These are phyloP conservation scores for Drosophila gaucha DNA, from an alignment of 2,888 invertebrate genomes.

Conservation along the genomic window DNA sequence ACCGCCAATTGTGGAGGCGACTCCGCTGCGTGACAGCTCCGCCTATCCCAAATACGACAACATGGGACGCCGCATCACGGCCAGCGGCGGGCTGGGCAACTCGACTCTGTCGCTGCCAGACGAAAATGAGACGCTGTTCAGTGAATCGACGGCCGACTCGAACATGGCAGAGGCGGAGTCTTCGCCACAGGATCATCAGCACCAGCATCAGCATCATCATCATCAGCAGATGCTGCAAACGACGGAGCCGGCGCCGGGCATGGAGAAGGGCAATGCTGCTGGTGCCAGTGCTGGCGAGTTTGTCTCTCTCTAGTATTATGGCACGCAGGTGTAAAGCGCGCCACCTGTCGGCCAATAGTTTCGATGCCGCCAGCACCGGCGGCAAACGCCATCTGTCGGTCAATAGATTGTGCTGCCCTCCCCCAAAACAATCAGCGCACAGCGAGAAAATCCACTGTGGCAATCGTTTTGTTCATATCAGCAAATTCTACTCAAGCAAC, in stretches of 20 bases:
- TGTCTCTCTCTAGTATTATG: conserved; percentile 85
- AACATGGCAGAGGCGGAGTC: conserved; percentile 50
- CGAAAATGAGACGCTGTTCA: conserved; percentile 84
- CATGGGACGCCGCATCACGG: conserved; percentile 95
- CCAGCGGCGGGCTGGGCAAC: conserved; percentile 89
- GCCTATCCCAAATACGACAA: conserved; percentile 90
- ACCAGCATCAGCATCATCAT: conserved; percentile 47
- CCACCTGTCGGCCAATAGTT: conserved; percentile 70
- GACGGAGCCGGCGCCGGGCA: conserved; percentile 58
- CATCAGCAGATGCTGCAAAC: conserved; percentile 59
- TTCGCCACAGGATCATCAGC: conserved; percentile 44
- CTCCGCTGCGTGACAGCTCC: conserved; percentile 73
- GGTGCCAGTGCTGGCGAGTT: conserved; percentile 75
- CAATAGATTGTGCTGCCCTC: conserved; percentile 66
- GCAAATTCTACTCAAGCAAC: conserved; percentile 18
- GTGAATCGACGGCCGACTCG: conserved; percentile 74
- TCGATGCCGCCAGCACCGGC: conserved; percentile 27
- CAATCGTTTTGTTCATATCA: conserved; percentile 77
- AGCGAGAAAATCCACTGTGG: conserved; percentile 32
- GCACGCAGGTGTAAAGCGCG: conserved; percentile 82
- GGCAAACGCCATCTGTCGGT: conserved; percentile 52
- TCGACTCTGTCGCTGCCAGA: conserved; percentile 93
- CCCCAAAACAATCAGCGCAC: conserved; percentile 10
- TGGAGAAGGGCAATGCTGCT: conserved; percentile 63
- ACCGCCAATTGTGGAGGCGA: conserved; percentile 76